Conservation (phyloP, 2,888 invertebrate genomes). For the Drosophila yooni region DNA sequence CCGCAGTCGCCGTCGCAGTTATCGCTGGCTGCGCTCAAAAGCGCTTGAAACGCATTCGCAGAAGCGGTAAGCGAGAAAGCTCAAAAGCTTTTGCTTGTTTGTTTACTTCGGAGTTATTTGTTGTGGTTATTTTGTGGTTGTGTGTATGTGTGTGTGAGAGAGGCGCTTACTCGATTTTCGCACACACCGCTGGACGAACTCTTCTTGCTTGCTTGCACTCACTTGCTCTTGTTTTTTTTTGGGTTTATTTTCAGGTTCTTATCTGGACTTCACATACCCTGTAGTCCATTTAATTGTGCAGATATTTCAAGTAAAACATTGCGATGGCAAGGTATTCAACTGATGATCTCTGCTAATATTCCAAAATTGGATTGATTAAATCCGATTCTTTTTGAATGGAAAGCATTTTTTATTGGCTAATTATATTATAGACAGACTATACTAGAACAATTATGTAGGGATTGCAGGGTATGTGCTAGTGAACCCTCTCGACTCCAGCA, state of each 20-base stretch:
- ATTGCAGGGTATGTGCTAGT: constrained; percentile 6
- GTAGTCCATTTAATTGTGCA: background rate
- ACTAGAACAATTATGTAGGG: background rate
- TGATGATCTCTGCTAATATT: background rate
- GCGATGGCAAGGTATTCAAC: background rate
- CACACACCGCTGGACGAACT: constrained; percentile 62
- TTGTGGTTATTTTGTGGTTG: constrained; percentile 10
- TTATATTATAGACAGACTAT: background rate
- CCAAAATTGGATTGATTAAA: background rate
- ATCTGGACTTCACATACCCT: constrained; percentile 1
- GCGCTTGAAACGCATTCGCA: constrained; percentile 23
- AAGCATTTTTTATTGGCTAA: background rate
- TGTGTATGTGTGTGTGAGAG: constrained; percentile 11
- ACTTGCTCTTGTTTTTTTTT: constrained; percentile 22
- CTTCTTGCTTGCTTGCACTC: constrained; percentile 25
- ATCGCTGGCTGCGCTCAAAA: constrained; percentile 34
- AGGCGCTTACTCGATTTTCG: constrained; percentile 56
- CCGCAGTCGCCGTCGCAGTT: constrained; percentile 21
- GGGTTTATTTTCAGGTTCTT: constrained; percentile 9
- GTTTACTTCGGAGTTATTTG: constrained; percentile 25
- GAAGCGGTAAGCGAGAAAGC: constrained; percentile 54
- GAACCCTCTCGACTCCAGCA: background rate
- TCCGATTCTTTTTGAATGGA: background rate
- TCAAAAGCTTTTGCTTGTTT: constrained; percentile 50
- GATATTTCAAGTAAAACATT: background rate